A percentile compares a stretch with the other conserved stretches of the same genome.
Conservation (phyloP, 2,113 vertebrate genomes). For the Oryzias javanicus region DNA sequence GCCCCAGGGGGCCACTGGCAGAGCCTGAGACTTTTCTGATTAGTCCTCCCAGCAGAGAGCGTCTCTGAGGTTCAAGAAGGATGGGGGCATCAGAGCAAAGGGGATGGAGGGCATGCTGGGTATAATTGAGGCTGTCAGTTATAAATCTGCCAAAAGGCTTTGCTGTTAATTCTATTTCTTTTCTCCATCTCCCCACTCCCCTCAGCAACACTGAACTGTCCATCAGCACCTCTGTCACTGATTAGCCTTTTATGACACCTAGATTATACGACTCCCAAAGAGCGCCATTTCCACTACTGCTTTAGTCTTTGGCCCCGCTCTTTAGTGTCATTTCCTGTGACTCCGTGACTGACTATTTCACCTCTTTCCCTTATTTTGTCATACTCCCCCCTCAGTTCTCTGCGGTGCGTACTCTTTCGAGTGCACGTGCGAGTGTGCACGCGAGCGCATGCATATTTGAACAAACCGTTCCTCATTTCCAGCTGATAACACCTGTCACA, state of each 20-base stretch:
- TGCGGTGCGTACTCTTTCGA: conserved; percentile 8
- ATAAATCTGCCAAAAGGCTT: conserved; percentile 52
- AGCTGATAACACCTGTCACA: conserved; percentile 65
- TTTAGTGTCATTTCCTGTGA: conserved; percentile 32
- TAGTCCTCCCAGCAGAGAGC: conserved; percentile 36
- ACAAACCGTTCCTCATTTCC: conserved; percentile 60
- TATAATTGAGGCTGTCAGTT: conserved; percentile 63
- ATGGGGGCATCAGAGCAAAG: conserved; percentile 4
- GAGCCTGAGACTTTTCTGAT: conserved; percentile 61
- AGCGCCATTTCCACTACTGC: conserved; percentile 29
- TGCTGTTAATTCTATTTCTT: conserved; percentile 44
- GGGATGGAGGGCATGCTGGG: conserved; percentile 38
- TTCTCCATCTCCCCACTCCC: conserved; percentile 16
- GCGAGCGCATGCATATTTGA: conserved; percentile 38
- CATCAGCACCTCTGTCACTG: conserved; percentile 45
- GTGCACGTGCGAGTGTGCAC: conserved; percentile 2
- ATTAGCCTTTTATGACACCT: conserved; percentile 59
- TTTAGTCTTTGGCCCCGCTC: conserved; percentile 37
- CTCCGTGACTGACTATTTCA: conserved; percentile 34
- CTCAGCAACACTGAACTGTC: conserved; percentile 42
- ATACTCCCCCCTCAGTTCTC: conserved; percentile 13
- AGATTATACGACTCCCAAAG: conserved; percentile 48
- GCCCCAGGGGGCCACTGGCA: conserved; percentile 34
- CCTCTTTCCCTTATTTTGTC: conserved; percentile 41
- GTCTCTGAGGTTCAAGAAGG: conserved; percentile 14